Percentiles rank a stretch among this genome's conserved stretches.
phyloP scores from a whole-genome alignment of 2,797 vertebrate genomes.

The Amniataba percoides region DNA sequence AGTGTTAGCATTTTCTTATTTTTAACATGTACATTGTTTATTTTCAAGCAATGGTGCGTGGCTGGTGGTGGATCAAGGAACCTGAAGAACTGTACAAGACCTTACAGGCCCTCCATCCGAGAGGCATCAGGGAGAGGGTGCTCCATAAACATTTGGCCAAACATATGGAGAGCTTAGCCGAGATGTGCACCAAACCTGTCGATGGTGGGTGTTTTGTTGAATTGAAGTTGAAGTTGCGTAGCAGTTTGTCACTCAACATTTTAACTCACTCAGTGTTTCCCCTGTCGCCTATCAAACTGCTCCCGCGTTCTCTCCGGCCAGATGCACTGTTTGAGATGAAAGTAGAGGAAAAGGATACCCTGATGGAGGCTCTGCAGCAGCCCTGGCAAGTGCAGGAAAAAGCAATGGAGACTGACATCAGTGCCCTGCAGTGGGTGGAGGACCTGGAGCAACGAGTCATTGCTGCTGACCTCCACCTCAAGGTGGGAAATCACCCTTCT shows the following conservation, averaged over 20 bases:
- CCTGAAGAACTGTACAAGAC: constrained; percentile 89
- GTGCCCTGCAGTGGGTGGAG: constrained; percentile 93
- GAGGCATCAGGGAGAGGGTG: constrained; percentile 93
- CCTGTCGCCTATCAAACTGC: neutral
- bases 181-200: constrained; percentile 88
- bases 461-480: constrained; percentile 92
- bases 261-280: neutral
- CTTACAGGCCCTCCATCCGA: constrained; percentile 90
- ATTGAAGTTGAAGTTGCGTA: neutral
- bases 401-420: constrained; percentile 89
- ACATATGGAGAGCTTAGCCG: constrained; percentile 92
- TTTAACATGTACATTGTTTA: neutral
- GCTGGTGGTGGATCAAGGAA: constrained; percentile 95
- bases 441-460: constrained; percentile 93
- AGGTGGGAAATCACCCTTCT: constrained; percentile 79
- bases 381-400: constrained; percentile 89
- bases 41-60: constrained; percentile 90
- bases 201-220: constrained; percentile 81
- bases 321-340: constrained; percentile 90
- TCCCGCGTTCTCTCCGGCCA: constrained; percentile 56
- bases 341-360: constrained; percentile 70
- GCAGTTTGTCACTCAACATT: neutral
- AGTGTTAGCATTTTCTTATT: neutral
- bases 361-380: constrained; percentile 85
- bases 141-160: constrained; percentile 96